A percentile compares a stretch with the other conserved stretches of the same genome.
These are phyloP conservation scores for Hippocampus comes DNA, from an alignment of 2,113 vertebrate species.

Conservation along the genomic window DNA sequence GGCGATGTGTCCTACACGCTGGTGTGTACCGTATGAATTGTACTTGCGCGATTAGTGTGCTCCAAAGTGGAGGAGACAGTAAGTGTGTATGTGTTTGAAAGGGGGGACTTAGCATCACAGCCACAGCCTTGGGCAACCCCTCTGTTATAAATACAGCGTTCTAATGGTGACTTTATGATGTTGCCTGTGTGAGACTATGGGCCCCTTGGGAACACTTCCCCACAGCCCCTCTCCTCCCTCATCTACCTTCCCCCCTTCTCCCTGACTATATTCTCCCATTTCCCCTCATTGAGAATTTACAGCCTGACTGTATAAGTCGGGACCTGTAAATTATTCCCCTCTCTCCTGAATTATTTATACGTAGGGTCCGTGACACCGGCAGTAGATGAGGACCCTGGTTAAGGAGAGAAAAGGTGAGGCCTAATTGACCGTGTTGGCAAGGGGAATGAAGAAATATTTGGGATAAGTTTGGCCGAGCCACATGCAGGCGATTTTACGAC, in stretches of 20 bases:
- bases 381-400: slow-evolving; percentile 76
- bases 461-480: slow-evolving; percentile 45
- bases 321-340: slow-evolving; percentile 68
- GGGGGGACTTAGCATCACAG: slow-evolving; percentile 36
- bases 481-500: slow-evolving; percentile 24
- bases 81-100: slow-evolving; percentile 22
- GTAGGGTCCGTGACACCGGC: slow-evolving; percentile 68
- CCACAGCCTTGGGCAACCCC: slow-evolving; percentile 57
- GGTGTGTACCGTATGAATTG: slow-evolving; percentile 20
- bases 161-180: slow-evolving; percentile 81
- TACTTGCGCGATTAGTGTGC: slow-evolving; percentile 28
- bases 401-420: slow-evolving; percentile 77
- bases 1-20: slow-evolving; percentile 27
- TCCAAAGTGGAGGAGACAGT: slow-evolving; percentile 11
- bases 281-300: slow-evolving; percentile 75
- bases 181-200: slow-evolving; percentile 76
- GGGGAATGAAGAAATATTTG: slow-evolving; percentile 74
- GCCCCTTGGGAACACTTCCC: slow-evolving; percentile 74
- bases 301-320: slow-evolving; percentile 65
- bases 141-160: slow-evolving; percentile 80
- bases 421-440: slow-evolving; percentile 77
- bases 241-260: slow-evolving; percentile 40
- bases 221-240: slow-evolving; percentile 59
- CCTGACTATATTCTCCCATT: slow-evolving; percentile 57
- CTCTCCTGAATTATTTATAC: slow-evolving; percentile 76